Base-by-base conservation (phyloP, 2,113 vertebrate genomes). In the Arizona elegans region DNA sequence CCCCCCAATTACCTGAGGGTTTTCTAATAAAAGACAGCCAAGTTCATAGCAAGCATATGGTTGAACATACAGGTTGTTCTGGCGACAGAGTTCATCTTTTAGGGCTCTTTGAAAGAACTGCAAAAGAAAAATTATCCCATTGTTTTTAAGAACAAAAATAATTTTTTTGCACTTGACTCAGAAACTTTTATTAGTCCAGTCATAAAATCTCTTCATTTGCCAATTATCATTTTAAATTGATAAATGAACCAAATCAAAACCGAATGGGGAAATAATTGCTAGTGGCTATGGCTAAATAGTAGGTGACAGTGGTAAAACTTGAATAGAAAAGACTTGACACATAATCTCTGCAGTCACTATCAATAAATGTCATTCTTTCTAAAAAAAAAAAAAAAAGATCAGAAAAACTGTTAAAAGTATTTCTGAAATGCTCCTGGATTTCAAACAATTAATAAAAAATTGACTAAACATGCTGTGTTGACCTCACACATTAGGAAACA, bases 21-120 rank as follows among this genome's bases (percentile, higher is more conserved):
- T 98, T 91, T 98, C 98, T 86, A 99, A 94, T 0, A 99, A 97
- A 92, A 99, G 97, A 94, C 99, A 99, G 93, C 99, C 99, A 53
- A 99, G 98, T 96, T 99, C 99, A 95, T 99, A 99, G 96, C 98
- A 99, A 50, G 99, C 98, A 86, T 99, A 99, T 0, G 99, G 99
- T 97, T 99, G 99, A 91, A 99, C 91, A 0, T 99, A 99, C 0
- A 98, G 98, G 96, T 99, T 99, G 96, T 97, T 98, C 33, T 98
- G 98, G 93, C 97, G 97, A 55, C 98, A 98, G 88, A 98, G 75
- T 38, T 99, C 99, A 91, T 99, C 99, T 94, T 98, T 98, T 88
- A 98, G 98, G 94, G 99, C 99, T 95, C 98, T 96, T 94, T 99
- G 99, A 92, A 99, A 99, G 10, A 98, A 99, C 99, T 99, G 94